Base-by-base conservation (phyloP, 1,140 invertebrate species). In the Zeugodacus cucurbitae region DNA sequence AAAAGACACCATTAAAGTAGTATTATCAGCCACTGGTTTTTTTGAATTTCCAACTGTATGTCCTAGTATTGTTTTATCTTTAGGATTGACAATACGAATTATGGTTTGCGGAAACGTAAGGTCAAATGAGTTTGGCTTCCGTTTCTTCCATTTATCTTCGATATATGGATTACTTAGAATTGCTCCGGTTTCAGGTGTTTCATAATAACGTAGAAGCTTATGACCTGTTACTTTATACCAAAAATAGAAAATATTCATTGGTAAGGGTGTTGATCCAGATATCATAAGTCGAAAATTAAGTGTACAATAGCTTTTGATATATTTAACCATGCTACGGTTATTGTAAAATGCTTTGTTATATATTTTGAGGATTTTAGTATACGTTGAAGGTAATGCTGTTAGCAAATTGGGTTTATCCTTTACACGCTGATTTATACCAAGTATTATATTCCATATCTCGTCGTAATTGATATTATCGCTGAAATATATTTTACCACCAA, bases 181-280 rank as follows among this genome's bases (percentile, higher is more conserved):
- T 26, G 37, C 8, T 20, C 74, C 74, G n/a, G 74, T 82, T 82
- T 82, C 74, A n/a, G 74, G 74, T 29, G 41, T 82, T 82, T 82
- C 74, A 29, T 82, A 82, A 48, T 82, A 48, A 6, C 41, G 74
- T 2, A 82, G n/a, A 29, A 82, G 37, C 20, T 82, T 48, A 29
- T 82, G 74, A 1, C 74, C 74, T 22, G 74, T 82, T 0, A 82
- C 7, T 48, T 48, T 82, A 82, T 82, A 26, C 74, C 74, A 82
- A 82, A 48, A 48, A 48, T 82, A 34, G 26, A 41, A 82, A 26
- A 48, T 82, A 17, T 82, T 82, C 37, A 82, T 82, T 48, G 74
- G n/a, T 26, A 82, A 82, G 2, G 74, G 74, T 6, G 10, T 22
- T 29, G 74, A 41, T 44, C 74, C 74, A 82, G 74, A 82, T 48